Evolutionary conservation across 2,113 vertebrate genomes (phyloP).

Genomic region (Nerophis lumbriciformis): DNA sequence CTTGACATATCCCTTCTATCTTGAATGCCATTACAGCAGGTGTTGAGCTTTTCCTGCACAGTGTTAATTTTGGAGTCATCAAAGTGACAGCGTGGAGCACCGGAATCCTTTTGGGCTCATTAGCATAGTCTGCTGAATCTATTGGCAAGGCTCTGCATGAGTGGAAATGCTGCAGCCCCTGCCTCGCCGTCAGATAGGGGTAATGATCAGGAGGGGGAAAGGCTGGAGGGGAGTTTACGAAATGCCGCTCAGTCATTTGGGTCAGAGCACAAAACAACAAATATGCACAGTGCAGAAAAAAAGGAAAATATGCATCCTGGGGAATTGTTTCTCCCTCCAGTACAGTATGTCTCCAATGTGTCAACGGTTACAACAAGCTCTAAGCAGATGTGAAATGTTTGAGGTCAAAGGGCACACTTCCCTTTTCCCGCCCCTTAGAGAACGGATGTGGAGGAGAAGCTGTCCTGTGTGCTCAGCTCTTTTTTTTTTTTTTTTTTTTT

Average conservation of each 20-base stretch:
- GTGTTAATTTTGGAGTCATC: constrained; percentile 60
- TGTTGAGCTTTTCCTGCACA: constrained; percentile 50
- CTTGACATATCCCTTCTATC: constrained; percentile 42
- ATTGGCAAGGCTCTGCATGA: constrained; percentile 56
- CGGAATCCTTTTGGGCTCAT: constrained; percentile 60
- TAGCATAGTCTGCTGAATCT: constrained; percentile 61
- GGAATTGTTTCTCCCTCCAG: constrained; percentile 5
- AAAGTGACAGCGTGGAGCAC: constrained; percentile 58
- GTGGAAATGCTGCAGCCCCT: constrained; percentile 42
- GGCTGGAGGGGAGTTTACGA: constrained; percentile 54
- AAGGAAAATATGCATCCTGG: constrained; percentile 11
- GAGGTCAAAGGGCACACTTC: constrained; percentile 35
- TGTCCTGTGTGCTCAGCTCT: constrained; percentile 37
- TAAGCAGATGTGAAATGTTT: constrained; percentile 31
- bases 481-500: not conserved
- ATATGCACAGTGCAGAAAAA: constrained; percentile 6
- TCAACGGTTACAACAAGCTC: constrained; percentile 15
- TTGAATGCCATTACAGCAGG: constrained; percentile 57
- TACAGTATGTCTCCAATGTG: not conserved
- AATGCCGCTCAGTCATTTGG: constrained; percentile 54
- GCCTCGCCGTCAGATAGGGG: constrained; percentile 45
- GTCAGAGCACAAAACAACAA: constrained; percentile 31
- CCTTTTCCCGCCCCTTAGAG: constrained; percentile 6
- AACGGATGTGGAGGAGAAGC: constrained; percentile 30
- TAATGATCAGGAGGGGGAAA: constrained; percentile 50